Evolutionary conservation across 2,113 vertebrate species (phyloP).

Genomic region (Carassius auratus): DNA sequence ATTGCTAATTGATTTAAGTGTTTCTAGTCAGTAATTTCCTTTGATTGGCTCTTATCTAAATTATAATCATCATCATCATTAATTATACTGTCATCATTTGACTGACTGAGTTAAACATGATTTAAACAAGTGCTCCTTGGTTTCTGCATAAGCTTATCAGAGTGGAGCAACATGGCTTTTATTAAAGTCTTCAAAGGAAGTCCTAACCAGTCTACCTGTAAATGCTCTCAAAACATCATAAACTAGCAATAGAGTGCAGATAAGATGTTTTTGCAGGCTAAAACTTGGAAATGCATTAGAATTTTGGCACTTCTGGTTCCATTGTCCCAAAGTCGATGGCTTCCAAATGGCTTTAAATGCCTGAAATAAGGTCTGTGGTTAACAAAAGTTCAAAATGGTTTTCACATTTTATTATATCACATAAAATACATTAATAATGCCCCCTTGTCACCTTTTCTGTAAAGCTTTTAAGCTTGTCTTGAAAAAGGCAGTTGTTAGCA

Average conservation of each 20-base stretch:
- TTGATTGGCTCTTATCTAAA: conserved; percentile 16
- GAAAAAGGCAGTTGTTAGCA: background rate
- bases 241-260: background rate
- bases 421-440: background rate
- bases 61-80: background rate
- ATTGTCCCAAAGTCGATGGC: background rate
- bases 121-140: background rate
- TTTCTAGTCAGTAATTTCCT: background rate
- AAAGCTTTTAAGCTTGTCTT: background rate
- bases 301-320: background rate
- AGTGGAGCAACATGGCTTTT: background rate
- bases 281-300: background rate
- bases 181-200: background rate
- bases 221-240: background rate
- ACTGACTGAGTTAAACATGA: too few species aligned
- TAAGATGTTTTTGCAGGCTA: background rate
- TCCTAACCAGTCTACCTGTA: background rate
- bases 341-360: too few species aligned
- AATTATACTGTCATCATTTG: background rate
- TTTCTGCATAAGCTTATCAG: background rate
- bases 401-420: background rate
- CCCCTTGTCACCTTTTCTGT: background rate
- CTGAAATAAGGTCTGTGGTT: background rate
- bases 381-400: background rate
- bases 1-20: background rate